Percentiles rank a stretch among this genome's conserved stretches.
These are phyloP conservation scores for Machimus atricapillus DNA, from an alignment of 2,888 invertebrate genomes.

Conservation along the genomic window DNA sequence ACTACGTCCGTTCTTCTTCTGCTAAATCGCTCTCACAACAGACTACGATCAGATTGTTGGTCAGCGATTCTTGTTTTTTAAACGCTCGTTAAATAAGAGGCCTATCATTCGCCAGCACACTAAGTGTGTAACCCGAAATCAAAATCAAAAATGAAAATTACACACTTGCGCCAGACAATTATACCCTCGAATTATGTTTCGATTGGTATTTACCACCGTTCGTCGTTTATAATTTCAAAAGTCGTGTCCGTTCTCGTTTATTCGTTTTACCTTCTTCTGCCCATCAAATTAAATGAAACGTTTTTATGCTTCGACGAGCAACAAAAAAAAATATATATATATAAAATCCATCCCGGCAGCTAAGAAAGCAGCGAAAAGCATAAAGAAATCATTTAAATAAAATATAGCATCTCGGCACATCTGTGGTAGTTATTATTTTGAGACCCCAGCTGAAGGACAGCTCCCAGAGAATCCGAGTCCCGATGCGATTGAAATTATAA, in stretches of 20 bases:
- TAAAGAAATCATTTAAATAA: constrained; percentile 33
- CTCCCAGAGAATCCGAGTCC: background rate
- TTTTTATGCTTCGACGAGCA: background rate
- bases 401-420: constrained; percentile 31
- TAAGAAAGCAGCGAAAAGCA: background rate
- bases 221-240: constrained; percentile 24
- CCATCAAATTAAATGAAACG: constrained; percentile 36
- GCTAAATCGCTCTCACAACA: background rate
- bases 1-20: background rate
- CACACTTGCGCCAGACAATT: constrained; percentile 32
- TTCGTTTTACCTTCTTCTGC: constrained; percentile 12
- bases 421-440: constrained; percentile 15
- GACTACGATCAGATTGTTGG: background rate
- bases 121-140: constrained; percentile 18
- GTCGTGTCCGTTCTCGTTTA: constrained; percentile 14
- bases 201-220: constrained; percentile 37
- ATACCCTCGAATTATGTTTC: constrained; percentile 33
- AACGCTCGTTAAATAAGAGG: background rate
- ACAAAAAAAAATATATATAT: background rate
- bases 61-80: background rate
- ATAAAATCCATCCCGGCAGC: background rate
- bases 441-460: constrained; percentile 9
- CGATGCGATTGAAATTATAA: constrained; percentile 17
- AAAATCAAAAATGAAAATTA: constrained; percentile 32
- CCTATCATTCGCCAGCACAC: background rate